Conservation (phyloP, 2,113 vertebrate species). For the Tychaedon coryphoeus region DNA sequence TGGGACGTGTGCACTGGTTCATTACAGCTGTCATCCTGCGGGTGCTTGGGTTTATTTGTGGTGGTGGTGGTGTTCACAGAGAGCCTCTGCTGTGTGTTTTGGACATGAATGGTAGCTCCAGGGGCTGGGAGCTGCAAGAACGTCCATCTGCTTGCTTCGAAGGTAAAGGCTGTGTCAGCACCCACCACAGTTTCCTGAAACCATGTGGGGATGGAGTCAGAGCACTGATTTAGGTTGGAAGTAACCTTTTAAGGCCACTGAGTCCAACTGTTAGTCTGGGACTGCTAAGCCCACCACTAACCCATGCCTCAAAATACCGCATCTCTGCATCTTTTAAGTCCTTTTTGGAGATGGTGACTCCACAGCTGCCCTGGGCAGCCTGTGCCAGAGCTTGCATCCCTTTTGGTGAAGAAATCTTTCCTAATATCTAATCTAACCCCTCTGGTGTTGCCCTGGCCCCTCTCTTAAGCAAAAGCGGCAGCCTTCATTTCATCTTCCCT, state of each 20-base stretch:
- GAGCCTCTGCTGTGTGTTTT: conserved; percentile 15
- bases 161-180: neutral
- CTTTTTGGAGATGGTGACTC: neutral
- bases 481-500: neutral
- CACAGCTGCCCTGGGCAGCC: neutral
- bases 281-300: neutral
- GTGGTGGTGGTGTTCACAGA: neutral
- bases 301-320: neutral
- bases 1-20: conserved; percentile 27
- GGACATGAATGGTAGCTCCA: rapidly evolving
- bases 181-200: neutral
- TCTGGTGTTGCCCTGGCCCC: neutral
- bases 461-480: neutral
- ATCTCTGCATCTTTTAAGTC: neutral
- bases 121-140: neutral
- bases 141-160: neutral
- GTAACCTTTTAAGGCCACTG: neutral
- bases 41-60: conserved; percentile 49
- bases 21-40: conserved; percentile 52
- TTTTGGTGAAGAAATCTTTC: neutral
- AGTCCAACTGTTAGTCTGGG: neutral
- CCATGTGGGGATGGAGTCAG: neutral
- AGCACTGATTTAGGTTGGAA: neutral
- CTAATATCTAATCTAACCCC: too few species aligned
- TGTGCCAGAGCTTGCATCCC: neutral